Conservation (phyloP, 2,113 vertebrate genomes). For the Tragelaphus buxtoni region DNA sequence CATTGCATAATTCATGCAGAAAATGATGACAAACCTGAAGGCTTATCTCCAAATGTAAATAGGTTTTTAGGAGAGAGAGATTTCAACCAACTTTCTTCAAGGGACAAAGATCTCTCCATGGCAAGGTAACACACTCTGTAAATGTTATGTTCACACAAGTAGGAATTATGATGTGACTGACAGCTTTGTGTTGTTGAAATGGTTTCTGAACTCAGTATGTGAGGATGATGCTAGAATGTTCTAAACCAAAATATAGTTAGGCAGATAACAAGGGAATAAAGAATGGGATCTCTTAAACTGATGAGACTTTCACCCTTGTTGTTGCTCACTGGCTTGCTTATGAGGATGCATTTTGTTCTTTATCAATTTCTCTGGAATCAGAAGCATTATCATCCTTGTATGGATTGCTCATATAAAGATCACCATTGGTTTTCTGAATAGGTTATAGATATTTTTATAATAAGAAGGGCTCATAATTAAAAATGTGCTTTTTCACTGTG, state of each 20-base stretch:
- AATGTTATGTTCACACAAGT: background rate
- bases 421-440: background rate
- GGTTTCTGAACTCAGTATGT: background rate
- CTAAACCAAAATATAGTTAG: background rate
- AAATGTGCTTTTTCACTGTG: background rate
- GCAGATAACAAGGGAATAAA: background rate
- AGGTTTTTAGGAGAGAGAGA: constrained; percentile 74
- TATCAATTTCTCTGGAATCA: background rate
- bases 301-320: background rate
- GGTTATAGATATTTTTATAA: background rate
- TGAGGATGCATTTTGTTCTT: background rate
- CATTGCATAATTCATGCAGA: constrained; percentile 70
- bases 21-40: constrained; percentile 66
- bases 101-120: constrained; percentile 69
- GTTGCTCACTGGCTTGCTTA: background rate
- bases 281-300: background rate
- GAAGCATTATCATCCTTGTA: background rate
- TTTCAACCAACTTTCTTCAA: constrained; percentile 60
- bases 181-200: background rate
- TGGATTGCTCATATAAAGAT: background rate
- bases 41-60: constrained; percentile 56
- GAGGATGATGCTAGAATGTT: background rate
- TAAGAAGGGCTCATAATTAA: background rate
- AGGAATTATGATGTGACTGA: background rate
- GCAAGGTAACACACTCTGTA: constrained; percentile 69